These are phyloP conservation scores for Piscicola geometra DNA, from an alignment of 2,888 invertebrate species.

Conservation along the genomic window DNA sequence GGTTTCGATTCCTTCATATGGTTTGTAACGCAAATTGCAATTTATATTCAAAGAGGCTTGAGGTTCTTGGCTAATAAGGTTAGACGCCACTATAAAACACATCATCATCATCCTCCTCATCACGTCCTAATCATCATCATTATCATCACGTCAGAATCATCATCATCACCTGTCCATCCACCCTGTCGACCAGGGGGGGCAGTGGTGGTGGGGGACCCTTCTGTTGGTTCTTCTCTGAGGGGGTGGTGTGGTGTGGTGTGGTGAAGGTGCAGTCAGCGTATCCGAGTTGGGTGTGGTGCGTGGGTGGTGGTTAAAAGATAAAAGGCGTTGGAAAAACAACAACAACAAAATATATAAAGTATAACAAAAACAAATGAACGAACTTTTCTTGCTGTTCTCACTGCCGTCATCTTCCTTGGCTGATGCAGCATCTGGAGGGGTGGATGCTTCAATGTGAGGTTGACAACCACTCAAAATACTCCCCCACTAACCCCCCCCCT, in stretches of 20 bases:
- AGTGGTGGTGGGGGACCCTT: conserved; percentile 38
- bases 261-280: neutral
- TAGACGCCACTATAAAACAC: too few species aligned
- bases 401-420: conserved; percentile 35
- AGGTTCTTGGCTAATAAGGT: too few species aligned
- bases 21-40: too few species aligned
- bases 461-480: too few species aligned
- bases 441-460: neutral
- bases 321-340: neutral
- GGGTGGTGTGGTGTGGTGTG: neutral
- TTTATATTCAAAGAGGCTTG: too few species aligned
- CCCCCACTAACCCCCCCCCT: neutral
- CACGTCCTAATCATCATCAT: too few species aligned
- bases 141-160: conserved; percentile 45
- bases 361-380: neutral
- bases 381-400: conserved; percentile 34
- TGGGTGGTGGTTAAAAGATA: too few species aligned
- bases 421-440: conserved; percentile 21
- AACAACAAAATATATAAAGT: too few species aligned
- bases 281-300: too few species aligned
- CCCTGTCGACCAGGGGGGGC: conserved; percentile 43
- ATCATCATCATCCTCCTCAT: too few species aligned
- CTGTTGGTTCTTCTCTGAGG: conserved; percentile 27
- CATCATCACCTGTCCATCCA: conserved; percentile 43
- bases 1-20: too few species aligned